These are phyloP conservation scores for Linnaemya tessellans DNA, from an alignment of 2,888 invertebrate genomes.

Conservation along the genomic window DNA sequence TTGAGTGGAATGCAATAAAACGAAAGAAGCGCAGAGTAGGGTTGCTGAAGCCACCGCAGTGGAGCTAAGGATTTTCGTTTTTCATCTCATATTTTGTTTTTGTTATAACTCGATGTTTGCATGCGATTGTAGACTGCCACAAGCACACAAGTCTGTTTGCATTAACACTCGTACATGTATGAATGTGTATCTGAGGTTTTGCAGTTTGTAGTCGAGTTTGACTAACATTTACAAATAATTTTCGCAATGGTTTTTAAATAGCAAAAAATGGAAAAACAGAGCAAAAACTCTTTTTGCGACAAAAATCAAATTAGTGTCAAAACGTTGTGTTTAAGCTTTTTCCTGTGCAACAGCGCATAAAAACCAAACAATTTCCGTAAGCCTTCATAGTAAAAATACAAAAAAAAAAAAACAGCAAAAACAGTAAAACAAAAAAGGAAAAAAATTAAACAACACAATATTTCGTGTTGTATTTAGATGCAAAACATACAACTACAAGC, in stretches of 20 bases:
- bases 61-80: slow-evolving; percentile 43
- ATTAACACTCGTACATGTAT: background rate
- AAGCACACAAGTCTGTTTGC: background rate
- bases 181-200: slow-evolving; percentile 35
- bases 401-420: slow-evolving; percentile 27
- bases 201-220: slow-evolving; percentile 52
- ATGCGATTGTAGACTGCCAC: slow-evolving; percentile 30
- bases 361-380: slow-evolving; percentile 70
- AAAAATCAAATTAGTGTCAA: slow-evolving; percentile 73
- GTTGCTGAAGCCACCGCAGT: background rate
- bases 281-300: slow-evolving; percentile 70
- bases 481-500: slow-evolving; percentile 50
- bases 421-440: slow-evolving; percentile 8
- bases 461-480: slow-evolving; percentile 55
- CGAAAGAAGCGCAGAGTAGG: slow-evolving; percentile 9
- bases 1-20: slow-evolving; percentile 33
- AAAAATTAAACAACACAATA: slow-evolving; percentile 35
- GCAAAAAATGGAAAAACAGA: slow-evolving; percentile 39
- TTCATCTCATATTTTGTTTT: slow-evolving; percentile 7
- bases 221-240: slow-evolving; percentile 68
- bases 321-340: slow-evolving; percentile 71
- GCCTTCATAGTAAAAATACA: slow-evolving; percentile 65
- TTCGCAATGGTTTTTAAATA: slow-evolving; percentile 67
- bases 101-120: slow-evolving; percentile 41
- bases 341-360: slow-evolving; percentile 69